Base-by-base conservation (phyloP, 1,140 invertebrate species). In the Drosophila gunungcola region DNA sequence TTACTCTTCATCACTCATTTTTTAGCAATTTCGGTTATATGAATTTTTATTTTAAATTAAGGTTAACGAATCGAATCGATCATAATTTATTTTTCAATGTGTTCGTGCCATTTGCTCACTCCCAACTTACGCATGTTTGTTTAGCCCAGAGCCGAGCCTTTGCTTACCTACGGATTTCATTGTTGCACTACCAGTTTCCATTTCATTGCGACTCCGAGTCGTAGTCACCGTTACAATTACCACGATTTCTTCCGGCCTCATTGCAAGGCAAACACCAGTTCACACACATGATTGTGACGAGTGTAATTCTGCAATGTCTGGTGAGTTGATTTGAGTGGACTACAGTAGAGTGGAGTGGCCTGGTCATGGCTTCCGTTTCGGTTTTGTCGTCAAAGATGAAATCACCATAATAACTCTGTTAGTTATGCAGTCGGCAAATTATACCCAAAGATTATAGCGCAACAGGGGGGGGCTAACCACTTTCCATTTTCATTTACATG, bases 401-500 rank as follows among this genome's bases (percentile, higher is more conserved):
- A 76, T 58, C 41, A 43, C 46, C 41, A 76, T 76, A 76, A 76
- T 76, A 76, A 76, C 69, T 73, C 68, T 48, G 49, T 70, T 76
- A 77, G 73, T 77, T 77, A 77, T 77, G 72, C 53, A 65, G 61
- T 65, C 52, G n/a, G 21, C 69, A 75, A 75, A 67, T 58, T 75
- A 73, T 64, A 62, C 32, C 13, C 38, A 52, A 41, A 25, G 46
- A 61, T 63, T 63, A 52, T 54, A 32, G 25, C 36, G 36, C n/a
- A n/a, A 16, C 3, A 1, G 12, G 43, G 21, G 53, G 52, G 9
- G 55, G 41, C 34, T 45, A 43, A 78, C 41, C 73, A 88, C 84
- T 88, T 88, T 88, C 84, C 84, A 88, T 86, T 85, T 80, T 29
- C 77, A 72, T 77, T 65, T 72, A 45, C 69, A 75, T 73, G 65